Percentiles rank a stretch among this genome's conserved stretches.
These are phyloP conservation scores for Alfaro cultratus DNA, from an alignment of 2,797 vertebrate species.

Conservation along the genomic window DNA sequence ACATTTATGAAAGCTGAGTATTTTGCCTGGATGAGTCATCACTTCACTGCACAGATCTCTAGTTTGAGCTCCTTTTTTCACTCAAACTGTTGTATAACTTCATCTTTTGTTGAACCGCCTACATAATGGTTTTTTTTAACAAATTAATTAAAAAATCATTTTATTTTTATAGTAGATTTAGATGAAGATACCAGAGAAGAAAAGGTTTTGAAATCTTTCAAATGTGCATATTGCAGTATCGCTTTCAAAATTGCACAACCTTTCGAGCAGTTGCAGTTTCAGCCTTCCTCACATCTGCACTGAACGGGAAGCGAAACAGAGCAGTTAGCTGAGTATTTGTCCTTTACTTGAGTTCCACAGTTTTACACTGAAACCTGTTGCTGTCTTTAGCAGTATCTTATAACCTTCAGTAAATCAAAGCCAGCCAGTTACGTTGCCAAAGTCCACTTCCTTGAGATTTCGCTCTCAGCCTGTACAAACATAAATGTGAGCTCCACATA, in stretches of 20 bases:
- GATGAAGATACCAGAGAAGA: not conserved
- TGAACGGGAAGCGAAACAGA: constrained; percentile 80
- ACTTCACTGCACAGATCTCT: constrained; percentile 30
- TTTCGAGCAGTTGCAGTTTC: constrained; percentile 47
- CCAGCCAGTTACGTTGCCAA: constrained; percentile 37
- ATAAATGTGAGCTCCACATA: constrained; percentile 40
- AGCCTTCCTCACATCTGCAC: constrained; percentile 44
- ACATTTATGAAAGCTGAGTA: not conserved
- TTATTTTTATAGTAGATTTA: not conserved
- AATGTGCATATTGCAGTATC: constrained; percentile 32
- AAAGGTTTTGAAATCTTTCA: constrained; percentile 48
- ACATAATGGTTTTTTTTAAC: not conserved
- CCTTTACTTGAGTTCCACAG: not conserved
- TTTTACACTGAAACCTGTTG: not conserved
- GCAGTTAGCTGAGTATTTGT: constrained; percentile 45
- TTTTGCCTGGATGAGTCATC: constrained; percentile 18
- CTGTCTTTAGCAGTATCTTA: not conserved
- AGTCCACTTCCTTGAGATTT: constrained; percentile 53
- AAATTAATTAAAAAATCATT: not conserved
- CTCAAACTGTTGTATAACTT: not conserved
- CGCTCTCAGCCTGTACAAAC: constrained; percentile 52
- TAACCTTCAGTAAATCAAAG: constrained; percentile 37
- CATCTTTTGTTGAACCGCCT: not conserved
- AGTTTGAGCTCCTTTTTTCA: not conserved
- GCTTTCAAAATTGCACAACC: constrained; percentile 62